Percentiles rank a stretch among this genome's conserved stretches.
Evolutionary conservation across 2,888 invertebrate species (phyloP).

Genomic region (Megastigmus dorsalis): DNA sequence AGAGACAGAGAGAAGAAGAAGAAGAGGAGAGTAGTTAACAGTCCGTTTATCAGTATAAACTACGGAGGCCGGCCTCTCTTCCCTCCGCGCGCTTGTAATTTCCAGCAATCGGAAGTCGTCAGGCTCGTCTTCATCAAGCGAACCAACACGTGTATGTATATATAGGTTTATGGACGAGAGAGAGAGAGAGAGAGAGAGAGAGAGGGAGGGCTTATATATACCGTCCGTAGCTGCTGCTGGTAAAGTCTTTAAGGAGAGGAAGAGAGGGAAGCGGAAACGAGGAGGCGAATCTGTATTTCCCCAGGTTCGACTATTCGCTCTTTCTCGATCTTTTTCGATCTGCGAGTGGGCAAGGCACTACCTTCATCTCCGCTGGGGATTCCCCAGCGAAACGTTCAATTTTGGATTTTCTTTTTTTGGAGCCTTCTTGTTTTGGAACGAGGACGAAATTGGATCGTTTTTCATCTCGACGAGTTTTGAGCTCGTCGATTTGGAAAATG

Average conservation of each 20-base stretch:
- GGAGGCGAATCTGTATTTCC: constrained; percentile 14
- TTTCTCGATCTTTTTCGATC: not conserved
- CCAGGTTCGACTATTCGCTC: not conserved
- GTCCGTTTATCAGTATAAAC: constrained; percentile 53
- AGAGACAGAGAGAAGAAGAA: constrained; percentile 34
- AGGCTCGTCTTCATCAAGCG: constrained; percentile 56
- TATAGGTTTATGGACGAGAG: too few relatives aligned
- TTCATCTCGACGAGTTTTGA: too few relatives aligned
- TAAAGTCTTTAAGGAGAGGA: too few relatives aligned
- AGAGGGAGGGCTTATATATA: too few relatives aligned
- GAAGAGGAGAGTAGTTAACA: constrained; percentile 51
- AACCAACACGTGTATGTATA: not conserved
- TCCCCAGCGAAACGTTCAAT: not conserved
- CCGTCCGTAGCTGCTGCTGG: too few relatives aligned
- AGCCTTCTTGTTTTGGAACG: not conserved
- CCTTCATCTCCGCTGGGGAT: not conserved
- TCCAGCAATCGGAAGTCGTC: constrained; percentile 66
- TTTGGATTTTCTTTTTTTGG: not conserved
- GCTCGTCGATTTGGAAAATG: too few relatives aligned
- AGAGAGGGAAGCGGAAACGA: constrained; percentile 3
- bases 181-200: too few relatives aligned
- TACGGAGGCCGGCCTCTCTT: constrained; percentile 51
- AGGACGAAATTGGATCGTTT: too few relatives aligned
- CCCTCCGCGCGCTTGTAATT: constrained; percentile 58
- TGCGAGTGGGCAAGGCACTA: too few relatives aligned